Percentiles rank a stretch among this genome's conserved stretches.
phyloP scores from a whole-genome alignment of 2,888 invertebrate genomes.

The Omphaloscelis lunosa region DNA sequence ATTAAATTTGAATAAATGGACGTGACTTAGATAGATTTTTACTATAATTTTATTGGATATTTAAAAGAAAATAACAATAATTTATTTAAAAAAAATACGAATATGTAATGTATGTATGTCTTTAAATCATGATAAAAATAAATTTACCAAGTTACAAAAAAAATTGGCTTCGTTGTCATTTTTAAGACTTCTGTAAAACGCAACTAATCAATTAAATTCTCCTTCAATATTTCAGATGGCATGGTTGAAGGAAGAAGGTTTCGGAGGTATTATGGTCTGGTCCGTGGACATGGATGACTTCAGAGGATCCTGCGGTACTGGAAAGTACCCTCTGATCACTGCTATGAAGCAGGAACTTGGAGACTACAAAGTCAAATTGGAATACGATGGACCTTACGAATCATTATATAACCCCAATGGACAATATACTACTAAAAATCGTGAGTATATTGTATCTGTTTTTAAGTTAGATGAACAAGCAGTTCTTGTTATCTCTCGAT shows the following conservation, averaged over 20 bases:
- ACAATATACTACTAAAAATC: constrained; percentile 96
- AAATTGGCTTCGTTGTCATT: neutral
- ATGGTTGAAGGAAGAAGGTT: constrained; percentile 98
- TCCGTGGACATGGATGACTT: constrained; percentile 99
- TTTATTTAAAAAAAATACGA: no score
- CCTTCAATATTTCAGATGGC: constrained; percentile 93
- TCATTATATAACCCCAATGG: constrained; percentile 92
- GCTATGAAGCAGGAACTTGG: constrained; percentile 96
- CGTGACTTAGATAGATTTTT: no score
- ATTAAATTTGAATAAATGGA: no score
- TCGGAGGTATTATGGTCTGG: constrained; percentile 99
- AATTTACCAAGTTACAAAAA: no score
- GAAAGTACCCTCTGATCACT: constrained; percentile 96
- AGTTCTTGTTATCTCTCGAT: neutral
- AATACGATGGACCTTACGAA: constrained; percentile 97
- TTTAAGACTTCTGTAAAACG: neutral
- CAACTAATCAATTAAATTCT: neutral
- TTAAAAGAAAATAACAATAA: neutral
- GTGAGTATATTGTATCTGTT: constrained; percentile 90
- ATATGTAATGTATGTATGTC: no score
- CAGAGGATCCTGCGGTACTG: constrained; percentile 96
- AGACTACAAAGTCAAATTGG: constrained; percentile 95
- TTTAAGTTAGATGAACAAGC: neutral
- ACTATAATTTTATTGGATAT: neutral
- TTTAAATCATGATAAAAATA: no score